A percentile compares a stretch with the other conserved stretches of the same genome.
Conservation (phyloP, 2,797 vertebrate species). For the Rhynchonycteris naso region DNA sequence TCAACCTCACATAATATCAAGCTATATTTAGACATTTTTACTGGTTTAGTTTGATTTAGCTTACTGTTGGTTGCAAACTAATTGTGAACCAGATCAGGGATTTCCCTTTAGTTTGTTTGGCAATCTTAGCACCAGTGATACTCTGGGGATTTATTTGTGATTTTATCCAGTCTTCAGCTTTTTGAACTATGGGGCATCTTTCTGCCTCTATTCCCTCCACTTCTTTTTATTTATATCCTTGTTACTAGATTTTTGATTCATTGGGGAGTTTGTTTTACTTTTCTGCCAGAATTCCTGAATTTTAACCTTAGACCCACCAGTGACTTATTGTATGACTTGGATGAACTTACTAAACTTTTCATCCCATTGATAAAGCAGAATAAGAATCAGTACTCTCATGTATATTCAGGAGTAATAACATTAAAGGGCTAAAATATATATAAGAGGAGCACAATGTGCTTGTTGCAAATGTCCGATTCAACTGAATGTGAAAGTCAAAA, state of each 20-base stretch:
- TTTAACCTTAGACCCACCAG: conserved; percentile 45
- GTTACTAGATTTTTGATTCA: not conserved
- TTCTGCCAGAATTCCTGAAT: conserved; percentile 4
- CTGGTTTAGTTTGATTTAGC: not conserved
- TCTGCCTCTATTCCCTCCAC: too few species aligned
- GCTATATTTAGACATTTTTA: not conserved
- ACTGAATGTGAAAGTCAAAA: conserved; percentile 18
- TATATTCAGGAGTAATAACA: not conserved
- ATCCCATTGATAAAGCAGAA: conserved; percentile 13
- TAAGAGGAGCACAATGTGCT: not conserved
- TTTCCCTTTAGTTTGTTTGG: not conserved
- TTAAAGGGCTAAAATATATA: not conserved
- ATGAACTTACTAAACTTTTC: not conserved
- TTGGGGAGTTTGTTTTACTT: conserved; percentile 1
- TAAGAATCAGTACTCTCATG: not conserved
- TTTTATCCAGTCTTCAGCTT: not conserved
- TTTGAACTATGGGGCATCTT: not conserved
- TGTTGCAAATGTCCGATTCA: not conserved
- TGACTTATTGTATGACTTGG: not conserved
- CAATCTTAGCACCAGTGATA: not conserved
- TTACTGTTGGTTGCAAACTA: conserved; percentile 17
- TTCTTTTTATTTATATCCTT: not conserved
- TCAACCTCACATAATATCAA: not conserved
- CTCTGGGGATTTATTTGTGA: conserved; percentile 19
- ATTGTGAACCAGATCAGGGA: not conserved